These are phyloP conservation scores for Euproctis similis DNA, from an alignment of 2,888 invertebrate species.

Conservation along the genomic window DNA sequence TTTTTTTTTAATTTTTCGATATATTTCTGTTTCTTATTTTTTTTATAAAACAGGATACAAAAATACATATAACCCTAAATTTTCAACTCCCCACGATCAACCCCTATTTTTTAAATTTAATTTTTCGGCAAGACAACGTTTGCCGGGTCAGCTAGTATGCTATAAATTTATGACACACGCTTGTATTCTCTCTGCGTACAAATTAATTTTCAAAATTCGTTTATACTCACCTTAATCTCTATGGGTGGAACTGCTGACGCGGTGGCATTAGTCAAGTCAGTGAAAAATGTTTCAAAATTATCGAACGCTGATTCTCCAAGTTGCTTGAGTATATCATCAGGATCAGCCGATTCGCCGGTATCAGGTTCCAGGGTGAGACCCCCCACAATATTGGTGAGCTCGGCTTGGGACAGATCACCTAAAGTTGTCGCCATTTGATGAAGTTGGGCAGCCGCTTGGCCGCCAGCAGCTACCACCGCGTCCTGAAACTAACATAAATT, in stretches of 20 bases:
- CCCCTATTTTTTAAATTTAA: too few relatives aligned
- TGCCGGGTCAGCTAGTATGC: too few relatives aligned
- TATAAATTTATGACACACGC: too few relatives aligned
- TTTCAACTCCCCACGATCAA: too few relatives aligned
- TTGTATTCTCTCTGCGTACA: too few relatives aligned
- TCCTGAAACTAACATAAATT: slow-evolving; percentile 63
- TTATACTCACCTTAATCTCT: slow-evolving; percentile 79
- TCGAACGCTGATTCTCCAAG: slow-evolving; percentile 90
- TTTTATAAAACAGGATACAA: too few relatives aligned
- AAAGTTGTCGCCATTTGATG: slow-evolving; percentile 72
- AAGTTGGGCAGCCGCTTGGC: slow-evolving; percentile 69
- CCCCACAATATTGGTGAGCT: slow-evolving; percentile 80
- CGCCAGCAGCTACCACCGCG: slow-evolving; percentile 76
- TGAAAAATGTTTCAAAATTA: slow-evolving; percentile 86
- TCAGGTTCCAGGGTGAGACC: slow-evolving; percentile 72
- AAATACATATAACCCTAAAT: too few relatives aligned
- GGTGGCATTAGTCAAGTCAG: slow-evolving; percentile 81
- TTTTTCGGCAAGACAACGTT: too few relatives aligned
- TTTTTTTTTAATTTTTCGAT: too few relatives aligned
- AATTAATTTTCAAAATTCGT: too few relatives aligned
- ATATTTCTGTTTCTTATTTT: too few relatives aligned
- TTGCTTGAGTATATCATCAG: slow-evolving; percentile 88
- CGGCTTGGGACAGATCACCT: slow-evolving; percentile 83
- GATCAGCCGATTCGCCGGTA: slow-evolving; percentile 71
- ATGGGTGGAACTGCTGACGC: slow-evolving; percentile 77